Conservation (phyloP, 2,888 invertebrate species). For the Cataglyphis albicans region DNA sequence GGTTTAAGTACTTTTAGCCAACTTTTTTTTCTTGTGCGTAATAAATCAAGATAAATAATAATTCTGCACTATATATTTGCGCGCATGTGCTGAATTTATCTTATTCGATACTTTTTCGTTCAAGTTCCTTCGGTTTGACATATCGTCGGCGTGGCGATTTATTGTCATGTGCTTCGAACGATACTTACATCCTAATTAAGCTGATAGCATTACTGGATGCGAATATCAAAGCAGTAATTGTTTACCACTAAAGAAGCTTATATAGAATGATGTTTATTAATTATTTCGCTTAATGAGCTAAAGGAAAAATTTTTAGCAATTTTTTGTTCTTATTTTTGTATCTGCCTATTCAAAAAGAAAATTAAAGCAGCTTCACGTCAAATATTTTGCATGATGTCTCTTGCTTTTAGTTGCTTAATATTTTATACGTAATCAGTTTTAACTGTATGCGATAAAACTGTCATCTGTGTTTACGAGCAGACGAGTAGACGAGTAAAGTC, state of each 20-base stretch:
- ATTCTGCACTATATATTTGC: slow-evolving; percentile 7
- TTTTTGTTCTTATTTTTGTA: slow-evolving; percentile 41
- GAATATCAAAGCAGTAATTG: slow-evolving; percentile 16
- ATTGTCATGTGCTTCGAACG: background rate
- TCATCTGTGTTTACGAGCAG: background rate
- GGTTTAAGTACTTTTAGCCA: background rate
- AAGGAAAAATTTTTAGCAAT: background rate
- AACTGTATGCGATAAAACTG: background rate
- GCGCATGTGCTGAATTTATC: slow-evolving; percentile 21
- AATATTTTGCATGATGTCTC: slow-evolving; percentile 16
- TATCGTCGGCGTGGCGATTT: background rate
- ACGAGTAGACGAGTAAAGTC: background rate
- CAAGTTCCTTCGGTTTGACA: background rate
- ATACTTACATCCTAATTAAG: slow-evolving; percentile 10
- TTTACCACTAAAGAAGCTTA: background rate
- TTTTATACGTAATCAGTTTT: background rate
- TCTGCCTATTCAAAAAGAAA: slow-evolving; percentile 1
- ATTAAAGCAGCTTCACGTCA: background rate
- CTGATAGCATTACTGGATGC: background rate
- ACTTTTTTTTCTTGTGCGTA: background rate
- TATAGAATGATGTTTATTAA: background rate
- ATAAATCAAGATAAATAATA: slow-evolving; percentile 26
- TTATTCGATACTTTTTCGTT: background rate
- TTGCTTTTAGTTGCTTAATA: slow-evolving; percentile 25
- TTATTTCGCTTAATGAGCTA: slow-evolving; percentile 20